A percentile compares a stretch with the other conserved stretches of the same genome.
These are phyloP conservation scores for Myopa tessellatipennis DNA, from an alignment of 2,888 invertebrate species.

Conservation along the genomic window DNA sequence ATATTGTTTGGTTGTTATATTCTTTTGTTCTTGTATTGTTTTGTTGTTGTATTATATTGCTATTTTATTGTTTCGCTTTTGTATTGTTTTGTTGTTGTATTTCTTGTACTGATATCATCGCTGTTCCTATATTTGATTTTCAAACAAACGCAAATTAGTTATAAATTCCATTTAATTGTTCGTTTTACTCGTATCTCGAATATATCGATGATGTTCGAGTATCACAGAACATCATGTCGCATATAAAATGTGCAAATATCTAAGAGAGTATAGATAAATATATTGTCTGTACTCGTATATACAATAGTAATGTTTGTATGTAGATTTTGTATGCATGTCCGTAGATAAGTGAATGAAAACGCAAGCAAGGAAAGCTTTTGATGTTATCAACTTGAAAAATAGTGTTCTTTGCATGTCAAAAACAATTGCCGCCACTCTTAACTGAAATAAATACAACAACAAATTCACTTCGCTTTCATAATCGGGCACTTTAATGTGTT, in stretches of 20 bases:
- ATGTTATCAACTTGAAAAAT: slow-evolving; percentile 51
- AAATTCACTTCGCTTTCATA: too few relatives aligned
- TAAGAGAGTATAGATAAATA: background rate
- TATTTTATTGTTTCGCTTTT: background rate
- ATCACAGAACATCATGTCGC: background rate
- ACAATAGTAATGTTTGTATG: too few relatives aligned
- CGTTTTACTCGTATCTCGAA: background rate
- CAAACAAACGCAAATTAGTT: too few relatives aligned
- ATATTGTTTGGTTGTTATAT: background rate
- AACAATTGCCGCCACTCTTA: slow-evolving; percentile 55
- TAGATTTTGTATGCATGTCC: too few relatives aligned
- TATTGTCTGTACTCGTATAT: background rate
- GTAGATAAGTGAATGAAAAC: slow-evolving; percentile 15
- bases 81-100: background rate
- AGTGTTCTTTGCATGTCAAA: slow-evolving; percentile 65
- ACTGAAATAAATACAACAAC: too few relatives aligned
- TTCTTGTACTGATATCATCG: too few relatives aligned
- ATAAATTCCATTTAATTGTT: too few relatives aligned
- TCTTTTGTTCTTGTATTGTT: background rate
- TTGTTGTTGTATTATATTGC: background rate
- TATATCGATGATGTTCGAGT: background rate
- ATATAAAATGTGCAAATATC: background rate
- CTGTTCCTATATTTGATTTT: too few relatives aligned
- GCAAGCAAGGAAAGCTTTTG: slow-evolving; percentile 7
- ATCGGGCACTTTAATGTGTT: too few relatives aligned